Evolutionary conservation across 2,888 invertebrate genomes (phyloP).

Genomic region (Megamerina dolium): DNA sequence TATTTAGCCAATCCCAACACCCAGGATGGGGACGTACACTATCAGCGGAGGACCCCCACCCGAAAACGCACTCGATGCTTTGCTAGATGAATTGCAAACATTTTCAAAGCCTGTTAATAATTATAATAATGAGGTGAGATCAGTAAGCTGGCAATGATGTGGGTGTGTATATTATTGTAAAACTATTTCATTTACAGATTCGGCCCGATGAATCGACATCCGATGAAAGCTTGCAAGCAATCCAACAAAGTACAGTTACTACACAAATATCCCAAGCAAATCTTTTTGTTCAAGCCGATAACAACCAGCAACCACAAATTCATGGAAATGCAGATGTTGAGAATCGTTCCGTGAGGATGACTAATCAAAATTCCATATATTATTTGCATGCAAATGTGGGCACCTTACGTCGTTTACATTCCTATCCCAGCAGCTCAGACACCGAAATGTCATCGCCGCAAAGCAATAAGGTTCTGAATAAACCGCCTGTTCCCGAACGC

Average conservation of each 20-base stretch:
- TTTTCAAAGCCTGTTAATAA: conserved; percentile 66
- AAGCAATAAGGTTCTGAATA: conserved; percentile 43
- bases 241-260: conserved; percentile 49
- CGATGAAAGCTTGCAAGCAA: conserved; percentile 49
- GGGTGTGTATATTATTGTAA: no score
- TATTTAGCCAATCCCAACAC: conserved; percentile 60
- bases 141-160: no score
- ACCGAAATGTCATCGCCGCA: conserved; percentile 73
- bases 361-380: background rate
- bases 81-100: conserved; percentile 89
- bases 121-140: conserved; percentile 37
- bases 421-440: conserved; percentile 81
- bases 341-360: background rate
- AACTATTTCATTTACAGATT: conserved; percentile 28
- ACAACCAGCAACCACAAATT: conserved; percentile 28
- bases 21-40: conserved; percentile 58
- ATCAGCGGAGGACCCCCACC: conserved; percentile 56
- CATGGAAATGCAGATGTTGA: background rate
- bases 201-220: conserved; percentile 50
- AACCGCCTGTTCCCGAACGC: conserved; percentile 78
- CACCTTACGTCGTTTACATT: conserved; percentile 69
- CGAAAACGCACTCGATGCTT: conserved; percentile 96
- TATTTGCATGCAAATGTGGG: conserved; percentile 42
- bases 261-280: conserved; percentile 49
- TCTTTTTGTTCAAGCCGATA: conserved; percentile 39